Evolutionary conservation across 2,113 vertebrate species (phyloP).

Genomic region (Candoia aspera): DNA sequence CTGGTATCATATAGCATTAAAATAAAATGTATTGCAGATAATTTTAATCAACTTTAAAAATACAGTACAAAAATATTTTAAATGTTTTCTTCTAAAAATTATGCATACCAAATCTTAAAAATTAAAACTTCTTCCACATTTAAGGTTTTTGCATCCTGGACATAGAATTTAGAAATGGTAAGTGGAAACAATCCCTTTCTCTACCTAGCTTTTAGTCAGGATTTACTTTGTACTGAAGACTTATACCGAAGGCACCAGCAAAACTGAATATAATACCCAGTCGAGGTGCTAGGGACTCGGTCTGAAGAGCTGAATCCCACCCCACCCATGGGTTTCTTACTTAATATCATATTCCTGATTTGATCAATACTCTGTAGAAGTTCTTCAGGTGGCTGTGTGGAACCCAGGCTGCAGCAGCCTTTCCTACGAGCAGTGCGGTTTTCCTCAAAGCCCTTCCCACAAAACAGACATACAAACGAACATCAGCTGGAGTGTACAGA

Average conservation of each 20-base stretch:
- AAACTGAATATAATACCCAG: background rate
- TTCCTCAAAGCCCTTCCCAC: constrained; percentile 80
- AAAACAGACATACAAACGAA: constrained; percentile 69
- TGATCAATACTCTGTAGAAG: constrained; percentile 37
- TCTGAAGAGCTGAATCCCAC: background rate
- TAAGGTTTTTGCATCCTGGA: background rate
- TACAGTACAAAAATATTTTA: constrained; percentile 3
- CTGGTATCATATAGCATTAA: background rate
- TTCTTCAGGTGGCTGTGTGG: constrained; percentile 40
- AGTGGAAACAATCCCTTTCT: background rate
- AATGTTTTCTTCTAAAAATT: background rate
- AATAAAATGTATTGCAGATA: background rate
- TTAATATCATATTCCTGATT: constrained; percentile 32
- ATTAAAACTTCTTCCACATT: background rate
- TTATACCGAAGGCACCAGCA: background rate
- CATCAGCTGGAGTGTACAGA: constrained; percentile 76
- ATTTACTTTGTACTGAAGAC: background rate
- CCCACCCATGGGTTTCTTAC: accelerated
- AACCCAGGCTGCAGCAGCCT: constrained; percentile 74
- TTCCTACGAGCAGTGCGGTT: constrained; percentile 78
- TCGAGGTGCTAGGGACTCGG: accelerated
- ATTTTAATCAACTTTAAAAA: background rate
- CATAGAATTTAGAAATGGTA: background rate
- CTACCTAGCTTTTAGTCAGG: background rate
- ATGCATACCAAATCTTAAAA: background rate